phyloP scores from a whole-genome alignment of 2,888 invertebrate genomes.

The Trissolcus japonicus region DNA sequence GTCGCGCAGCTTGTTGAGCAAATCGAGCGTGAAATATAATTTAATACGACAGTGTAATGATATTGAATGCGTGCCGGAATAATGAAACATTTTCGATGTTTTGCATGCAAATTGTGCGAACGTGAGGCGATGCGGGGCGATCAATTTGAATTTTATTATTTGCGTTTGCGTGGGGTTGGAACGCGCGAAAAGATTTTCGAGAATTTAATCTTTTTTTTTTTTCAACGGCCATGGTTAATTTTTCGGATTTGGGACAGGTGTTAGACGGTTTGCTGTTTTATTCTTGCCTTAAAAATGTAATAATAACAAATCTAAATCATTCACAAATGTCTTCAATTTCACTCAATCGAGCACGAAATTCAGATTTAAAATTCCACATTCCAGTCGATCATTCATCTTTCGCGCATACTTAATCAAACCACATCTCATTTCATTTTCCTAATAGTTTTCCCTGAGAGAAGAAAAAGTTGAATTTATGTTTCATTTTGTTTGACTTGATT shows the following conservation, averaged over 20 bases:
- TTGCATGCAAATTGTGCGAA: constrained; percentile 48
- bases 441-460: constrained; percentile 11
- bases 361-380: constrained; percentile 6
- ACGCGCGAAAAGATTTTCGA: neutral
- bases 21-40: constrained; percentile 57
- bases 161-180: neutral
- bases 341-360: neutral
- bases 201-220: neutral
- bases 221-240: neutral
- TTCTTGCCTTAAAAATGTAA: neutral
- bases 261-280: neutral
- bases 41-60: constrained; percentile 56
- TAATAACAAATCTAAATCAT: too few species aligned
- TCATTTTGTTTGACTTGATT: too few species aligned
- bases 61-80: constrained; percentile 55
- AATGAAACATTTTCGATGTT: constrained; percentile 54
- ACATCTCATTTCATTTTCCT: constrained; percentile 17
- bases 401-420: constrained; percentile 14
- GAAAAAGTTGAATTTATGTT: too few species aligned
- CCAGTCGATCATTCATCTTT: constrained; percentile 30
- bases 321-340: neutral
- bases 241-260: neutral
- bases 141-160: constrained; percentile 21
- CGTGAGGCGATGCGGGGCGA: constrained; percentile 3
- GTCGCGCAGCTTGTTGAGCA: constrained; percentile 52